Base-by-base conservation (phyloP, 1,140 invertebrate species). In the Dryas iulia region DNA sequence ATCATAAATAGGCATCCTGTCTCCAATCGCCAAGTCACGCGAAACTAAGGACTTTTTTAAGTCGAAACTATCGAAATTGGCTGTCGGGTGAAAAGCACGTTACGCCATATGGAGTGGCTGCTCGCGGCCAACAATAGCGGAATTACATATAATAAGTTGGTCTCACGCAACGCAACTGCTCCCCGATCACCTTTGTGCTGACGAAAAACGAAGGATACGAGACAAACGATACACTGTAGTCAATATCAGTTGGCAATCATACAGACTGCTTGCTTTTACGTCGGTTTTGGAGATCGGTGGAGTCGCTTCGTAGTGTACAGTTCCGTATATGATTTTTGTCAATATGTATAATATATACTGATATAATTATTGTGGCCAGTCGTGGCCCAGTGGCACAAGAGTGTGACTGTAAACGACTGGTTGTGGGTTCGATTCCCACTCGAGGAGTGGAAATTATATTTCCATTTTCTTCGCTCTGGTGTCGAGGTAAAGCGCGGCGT, bases 81-180 rank as follows among this genome's bases (percentile, higher is more conserved):
- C 74, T 83, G 70, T 69, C 74, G 72, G 64, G 67, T 39, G 71
- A 76, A 78, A 83, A 80, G 79, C 74, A 89, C 85, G 89, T 89
- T 91, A 89, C 85, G 82, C 89, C 89, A 91, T 91, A 91, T 91
- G 89, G 79, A 78, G 74, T 64, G 73, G 72, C 74, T 71, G 82
- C 86, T 84, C 73, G 71, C 77, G 85, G 86, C 86, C 73, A 77
- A 91, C 89, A 91, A 91, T 90, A 83, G 87, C 77, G 82, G 75
- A 90, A 91, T 90, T 91, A 90, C 85, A 82, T 81, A 78, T 91
- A 91, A 91, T 91, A 90, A 90, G 83, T 82, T 70, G 61, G 39
- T 77, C 76, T 84, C 89, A 91, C 82, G 66, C 59, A 65, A 39
- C 70, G 62, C 87, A 90, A 91, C 89, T 91, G 86, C 84, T 83